Base-by-base conservation (phyloP, 2,888 invertebrate genomes). In the Cryptocephalus moraei region DNA sequence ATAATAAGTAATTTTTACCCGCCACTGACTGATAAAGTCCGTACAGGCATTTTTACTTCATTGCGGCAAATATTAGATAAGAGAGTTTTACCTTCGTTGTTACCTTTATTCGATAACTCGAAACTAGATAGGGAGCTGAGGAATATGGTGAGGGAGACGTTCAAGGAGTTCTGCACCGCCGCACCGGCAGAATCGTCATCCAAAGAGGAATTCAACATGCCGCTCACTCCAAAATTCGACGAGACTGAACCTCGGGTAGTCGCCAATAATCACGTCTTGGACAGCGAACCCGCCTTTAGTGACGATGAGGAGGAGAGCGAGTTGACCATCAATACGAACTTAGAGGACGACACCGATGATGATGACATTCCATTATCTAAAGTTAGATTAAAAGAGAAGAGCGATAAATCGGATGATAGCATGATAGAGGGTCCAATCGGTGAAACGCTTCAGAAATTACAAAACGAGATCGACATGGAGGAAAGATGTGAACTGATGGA, bases 1-100 rank as follows among this genome's bases (percentile, higher is more conserved):
- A 89, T 92, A 67, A 89, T 91, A 73, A 81, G 85, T 58, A 85
- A 91, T 68, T 93, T 90, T 69, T 86, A 86, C 73, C 89, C 90
- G 43, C 77, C 82, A 32, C 76, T 86, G 62, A 77, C 82, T 41
- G 86, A 86, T 31, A 86, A 85, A 74, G 88, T 93, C 8, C 79
- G 80, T 59, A 79, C 81, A 61, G 90, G 90, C 10, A 86, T 91
- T 61, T 88, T 82, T 66, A 84, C 86, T 52, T 90, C 92, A 6
- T 70, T 93, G 13, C 76, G 84, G 57, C 87, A 89, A 67, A 92
- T 93, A 60, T 77, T 91, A 53, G 91, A 91, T 62, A 96, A 96
- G 73, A 80, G 93, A 66, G 96, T 96, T 32, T 71, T 92, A 51
- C 85, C 85, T n/a, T 86, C 88, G 54, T 73, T 93, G 47, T 81